phyloP scores from a whole-genome alignment of 2,113 vertebrate species.

The Psephotus haematonotus region DNA sequence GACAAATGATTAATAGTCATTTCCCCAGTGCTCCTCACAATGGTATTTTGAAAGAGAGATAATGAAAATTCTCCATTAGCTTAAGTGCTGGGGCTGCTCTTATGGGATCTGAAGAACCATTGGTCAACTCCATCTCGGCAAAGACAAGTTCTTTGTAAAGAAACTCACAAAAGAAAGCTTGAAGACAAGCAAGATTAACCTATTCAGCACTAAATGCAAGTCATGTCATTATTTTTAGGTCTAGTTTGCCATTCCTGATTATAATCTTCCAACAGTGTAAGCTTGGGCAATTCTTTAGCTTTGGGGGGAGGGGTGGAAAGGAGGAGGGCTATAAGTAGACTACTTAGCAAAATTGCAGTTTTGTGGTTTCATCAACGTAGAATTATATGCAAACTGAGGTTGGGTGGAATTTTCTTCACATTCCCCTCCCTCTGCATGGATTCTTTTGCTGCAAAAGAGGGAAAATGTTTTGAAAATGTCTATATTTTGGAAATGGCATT shows the following conservation, averaged over 20 bases:
- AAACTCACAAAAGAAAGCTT: background rate
- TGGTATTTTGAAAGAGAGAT: background rate
- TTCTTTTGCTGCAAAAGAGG: background rate
- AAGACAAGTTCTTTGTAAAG: background rate
- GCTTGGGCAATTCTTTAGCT: background rate
- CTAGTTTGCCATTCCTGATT: background rate
- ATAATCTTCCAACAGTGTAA: background rate
- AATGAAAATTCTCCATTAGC: background rate
- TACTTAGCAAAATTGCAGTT: background rate
- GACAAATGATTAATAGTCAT: conserved; percentile 3
- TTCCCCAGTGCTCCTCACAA: background rate
- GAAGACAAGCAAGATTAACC: background rate
- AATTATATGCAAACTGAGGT: background rate
- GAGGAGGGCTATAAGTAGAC: background rate
- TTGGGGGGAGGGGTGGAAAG: background rate
- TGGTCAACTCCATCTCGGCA: background rate
- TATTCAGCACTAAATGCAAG: background rate
- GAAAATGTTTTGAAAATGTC: background rate
- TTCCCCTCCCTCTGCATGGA: background rate
- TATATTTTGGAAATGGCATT: background rate
- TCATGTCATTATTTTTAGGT: background rate
- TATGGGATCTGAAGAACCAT: background rate
- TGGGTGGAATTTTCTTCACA: background rate
- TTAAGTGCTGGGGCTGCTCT: background rate
- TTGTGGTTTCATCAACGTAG: background rate